phyloP scores from a whole-genome alignment of 2,888 invertebrate species.

The Ectropis crepuscularia region DNA sequence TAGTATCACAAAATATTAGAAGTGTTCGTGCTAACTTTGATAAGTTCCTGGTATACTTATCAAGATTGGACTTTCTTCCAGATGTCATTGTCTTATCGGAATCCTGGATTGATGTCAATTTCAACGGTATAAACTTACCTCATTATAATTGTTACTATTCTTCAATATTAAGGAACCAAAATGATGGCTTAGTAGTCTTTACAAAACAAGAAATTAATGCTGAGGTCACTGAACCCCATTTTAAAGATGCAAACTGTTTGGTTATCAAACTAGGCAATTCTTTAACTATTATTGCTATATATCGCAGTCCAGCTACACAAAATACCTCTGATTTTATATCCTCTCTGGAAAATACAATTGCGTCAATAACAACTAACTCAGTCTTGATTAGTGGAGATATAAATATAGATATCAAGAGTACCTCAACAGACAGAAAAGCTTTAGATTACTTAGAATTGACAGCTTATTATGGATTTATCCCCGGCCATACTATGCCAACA shows the following conservation, averaged over 20 bases:
- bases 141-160: conserved; percentile 12
- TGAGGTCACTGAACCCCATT: conserved; percentile 7
- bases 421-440: conserved; percentile 7
- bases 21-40: conserved; percentile 15
- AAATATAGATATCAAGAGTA: conserved; percentile 8
- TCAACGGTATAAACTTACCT: conserved; percentile 3
- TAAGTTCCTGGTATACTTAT: conserved; percentile 3
- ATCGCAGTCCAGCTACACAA: conserved; percentile 3
- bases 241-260: conserved; percentile 18
- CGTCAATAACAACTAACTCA: not conserved
- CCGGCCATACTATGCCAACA: conserved; percentile 14
- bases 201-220: not conserved
- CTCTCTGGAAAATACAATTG: conserved; percentile 4
- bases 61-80: conserved; percentile 8
- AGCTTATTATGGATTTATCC: conserved; percentile 11
- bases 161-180: conserved; percentile 9
- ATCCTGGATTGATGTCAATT: conserved; percentile 9
- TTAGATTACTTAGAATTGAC: conserved; percentile 19
- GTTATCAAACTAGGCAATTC: not conserved
- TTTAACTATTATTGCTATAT: conserved; percentile 1
- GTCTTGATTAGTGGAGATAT: conserved; percentile 11
- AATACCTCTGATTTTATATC: conserved; percentile 3
- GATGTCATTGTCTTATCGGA: conserved; percentile 18
- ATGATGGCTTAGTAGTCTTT: conserved; percentile 18
- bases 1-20: conserved; percentile 17